These are phyloP conservation scores for Oophaga pumilio DNA, from an alignment of 2,113 vertebrate species.

Conservation along the genomic window DNA sequence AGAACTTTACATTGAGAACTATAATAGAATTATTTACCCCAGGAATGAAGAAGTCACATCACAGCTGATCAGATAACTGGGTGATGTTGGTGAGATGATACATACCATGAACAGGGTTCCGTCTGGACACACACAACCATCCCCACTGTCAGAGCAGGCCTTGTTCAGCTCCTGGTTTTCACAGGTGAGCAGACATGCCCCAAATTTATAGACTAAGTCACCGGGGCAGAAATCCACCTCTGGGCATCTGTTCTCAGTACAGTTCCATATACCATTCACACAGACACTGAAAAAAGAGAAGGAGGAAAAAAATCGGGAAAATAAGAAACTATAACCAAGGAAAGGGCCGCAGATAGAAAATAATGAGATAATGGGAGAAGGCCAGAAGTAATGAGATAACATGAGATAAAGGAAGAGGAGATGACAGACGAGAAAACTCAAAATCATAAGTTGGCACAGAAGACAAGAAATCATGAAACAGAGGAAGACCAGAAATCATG, in stretches of 20 bases:
- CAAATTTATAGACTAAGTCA: slow-evolving; percentile 74
- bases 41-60: no score
- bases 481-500: neutral
- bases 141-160: slow-evolving; percentile 70
- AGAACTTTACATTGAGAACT: neutral
- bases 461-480: neutral
- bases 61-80: neutral
- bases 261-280: slow-evolving; percentile 76
- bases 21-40: neutral
- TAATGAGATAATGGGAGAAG: neutral
- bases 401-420: neutral
- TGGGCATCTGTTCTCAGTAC: slow-evolving; percentile 70
- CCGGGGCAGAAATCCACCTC: slow-evolving; percentile 72
- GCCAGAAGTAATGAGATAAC: neutral
- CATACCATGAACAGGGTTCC: slow-evolving; percentile 81
- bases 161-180: slow-evolving; percentile 65
- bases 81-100: neutral
- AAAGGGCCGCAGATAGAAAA: neutral
- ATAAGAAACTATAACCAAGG: neutral
- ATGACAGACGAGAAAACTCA: neutral
- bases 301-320: neutral
- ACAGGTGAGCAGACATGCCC: slow-evolving; percentile 84
- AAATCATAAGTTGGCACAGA: neutral
- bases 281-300: slow-evolving; percentile 71
- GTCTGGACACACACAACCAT: slow-evolving; percentile 83